Conservation (phyloP, 1,140 invertebrate species). For the Drosophila ohnishii region DNA sequence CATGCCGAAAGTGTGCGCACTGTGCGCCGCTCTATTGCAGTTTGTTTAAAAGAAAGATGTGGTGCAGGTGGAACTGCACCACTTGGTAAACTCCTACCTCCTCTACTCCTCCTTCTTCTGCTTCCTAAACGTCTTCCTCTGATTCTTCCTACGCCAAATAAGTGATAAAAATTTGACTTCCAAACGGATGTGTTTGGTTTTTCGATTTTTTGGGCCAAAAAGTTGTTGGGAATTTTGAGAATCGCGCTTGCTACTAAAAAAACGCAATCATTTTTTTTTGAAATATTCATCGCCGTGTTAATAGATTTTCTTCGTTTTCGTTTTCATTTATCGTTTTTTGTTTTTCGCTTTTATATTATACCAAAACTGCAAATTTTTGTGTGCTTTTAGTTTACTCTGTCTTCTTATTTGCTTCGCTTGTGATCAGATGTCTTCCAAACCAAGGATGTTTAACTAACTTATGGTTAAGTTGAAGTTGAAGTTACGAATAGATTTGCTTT, state of each 20-base stretch:
- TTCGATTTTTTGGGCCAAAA: slow-evolving; percentile 47
- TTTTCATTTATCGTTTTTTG: slow-evolving; percentile 40
- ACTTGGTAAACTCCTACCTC: slow-evolving; percentile 33
- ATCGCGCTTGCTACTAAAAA: slow-evolving; percentile 82
- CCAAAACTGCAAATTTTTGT: slow-evolving; percentile 76
- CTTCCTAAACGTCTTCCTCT: slow-evolving; percentile 26
- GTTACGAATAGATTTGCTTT: slow-evolving; percentile 51
- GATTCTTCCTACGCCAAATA: slow-evolving; percentile 74
- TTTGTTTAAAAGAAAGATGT: slow-evolving; percentile 63
- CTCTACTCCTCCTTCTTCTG: slow-evolving; percentile 24
- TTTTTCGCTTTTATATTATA: slow-evolving; percentile 37
- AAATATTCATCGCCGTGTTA: slow-evolving; percentile 43
- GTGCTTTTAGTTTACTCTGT: slow-evolving; percentile 28
- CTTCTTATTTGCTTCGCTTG: slow-evolving; percentile 53
- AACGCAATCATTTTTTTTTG: slow-evolving; percentile 66
- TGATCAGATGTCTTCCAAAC: slow-evolving; percentile 82
- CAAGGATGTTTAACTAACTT: slow-evolving; percentile 80
- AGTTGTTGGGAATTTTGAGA: slow-evolving; percentile 67
- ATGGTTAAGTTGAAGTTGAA: slow-evolving; percentile 60
- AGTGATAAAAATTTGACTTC: slow-evolving; percentile 81
- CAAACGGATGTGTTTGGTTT: slow-evolving; percentile 45
- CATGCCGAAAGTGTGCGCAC: slow-evolving; percentile 61
- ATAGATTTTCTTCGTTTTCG: slow-evolving; percentile 26
- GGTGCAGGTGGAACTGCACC: slow-evolving; percentile 25
- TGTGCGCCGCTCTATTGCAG: slow-evolving; percentile 69